A percentile compares a stretch with the other conserved stretches of the same genome.
Evolutionary conservation across 2,797 vertebrate species (phyloP).

Genomic region (Coccyzus lansbergi): DNA sequence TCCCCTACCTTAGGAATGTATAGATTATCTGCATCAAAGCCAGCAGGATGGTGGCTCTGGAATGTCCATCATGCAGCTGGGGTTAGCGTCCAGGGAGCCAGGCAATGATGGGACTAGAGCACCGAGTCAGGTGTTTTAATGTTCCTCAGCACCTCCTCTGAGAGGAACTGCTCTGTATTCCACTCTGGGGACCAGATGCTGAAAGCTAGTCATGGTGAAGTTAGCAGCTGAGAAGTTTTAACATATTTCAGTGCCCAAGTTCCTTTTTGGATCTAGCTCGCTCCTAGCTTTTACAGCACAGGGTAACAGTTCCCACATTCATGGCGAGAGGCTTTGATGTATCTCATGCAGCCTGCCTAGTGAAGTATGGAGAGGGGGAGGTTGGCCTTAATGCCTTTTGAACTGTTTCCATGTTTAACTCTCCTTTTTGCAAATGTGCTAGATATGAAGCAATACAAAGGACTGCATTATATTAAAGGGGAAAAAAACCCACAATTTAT

Average conservation of each 20-base stretch:
- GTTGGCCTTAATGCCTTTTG: neutral
- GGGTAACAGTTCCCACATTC: neutral
- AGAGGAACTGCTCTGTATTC: neutral
- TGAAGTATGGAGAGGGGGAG: neutral
- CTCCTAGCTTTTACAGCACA: neutral
- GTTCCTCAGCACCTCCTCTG: neutral
- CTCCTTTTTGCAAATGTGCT: neutral
- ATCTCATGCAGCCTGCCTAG: neutral
- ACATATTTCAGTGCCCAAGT: neutral
- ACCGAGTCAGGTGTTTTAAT: fast-evolving
- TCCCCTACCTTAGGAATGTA: neutral
- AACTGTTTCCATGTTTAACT: neutral
- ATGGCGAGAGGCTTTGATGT: constrained; percentile 22
- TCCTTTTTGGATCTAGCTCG: neutral
- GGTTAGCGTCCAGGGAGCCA: neutral
- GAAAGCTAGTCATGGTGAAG: neutral
- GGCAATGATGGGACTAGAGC: neutral
- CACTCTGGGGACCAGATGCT: neutral
- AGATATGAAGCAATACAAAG: neutral
- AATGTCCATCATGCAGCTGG: fast-evolving
- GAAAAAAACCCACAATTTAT: neutral
- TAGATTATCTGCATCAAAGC: neutral
- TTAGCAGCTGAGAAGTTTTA: neutral
- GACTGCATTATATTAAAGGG: neutral
- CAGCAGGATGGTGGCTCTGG: neutral